A percentile compares a stretch with the other conserved stretches of the same genome.
phyloP scores from a whole-genome alignment of 2,797 vertebrate species.

The Myotis vivesi region DNA sequence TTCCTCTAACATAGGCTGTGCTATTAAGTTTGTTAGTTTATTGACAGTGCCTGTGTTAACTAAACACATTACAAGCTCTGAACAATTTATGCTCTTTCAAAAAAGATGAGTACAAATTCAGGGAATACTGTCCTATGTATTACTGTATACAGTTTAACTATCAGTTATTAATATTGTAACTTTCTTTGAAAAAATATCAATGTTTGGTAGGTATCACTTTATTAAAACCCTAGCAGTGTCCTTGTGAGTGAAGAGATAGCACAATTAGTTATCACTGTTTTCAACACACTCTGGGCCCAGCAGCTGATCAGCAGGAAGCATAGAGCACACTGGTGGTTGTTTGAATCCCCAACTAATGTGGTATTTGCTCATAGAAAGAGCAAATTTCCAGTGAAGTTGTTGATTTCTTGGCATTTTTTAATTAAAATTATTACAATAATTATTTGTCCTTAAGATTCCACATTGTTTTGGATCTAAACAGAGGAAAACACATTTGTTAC shows the following conservation, averaged over 20 bases:
- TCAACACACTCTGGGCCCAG: neutral
- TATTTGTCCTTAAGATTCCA: neutral
- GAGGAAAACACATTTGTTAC: neutral
- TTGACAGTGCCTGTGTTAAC: neutral
- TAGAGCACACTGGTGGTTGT: neutral
- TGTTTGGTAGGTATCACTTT: neutral
- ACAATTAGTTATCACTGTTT: slow-evolving; percentile 26
- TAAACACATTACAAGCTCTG: neutral
- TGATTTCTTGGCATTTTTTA: slow-evolving; percentile 28
- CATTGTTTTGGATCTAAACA: slow-evolving; percentile 5
- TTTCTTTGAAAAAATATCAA: slow-evolving; percentile 18
- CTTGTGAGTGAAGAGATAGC: slow-evolving; percentile 4
- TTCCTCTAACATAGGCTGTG: neutral
- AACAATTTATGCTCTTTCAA: neutral
- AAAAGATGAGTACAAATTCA: slow-evolving; percentile 6
- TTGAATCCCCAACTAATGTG: neutral
- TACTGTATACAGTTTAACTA: neutral
- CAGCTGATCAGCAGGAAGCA: neutral
- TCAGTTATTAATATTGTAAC: neutral
- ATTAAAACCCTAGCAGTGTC: neutral
- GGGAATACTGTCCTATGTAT: neutral
- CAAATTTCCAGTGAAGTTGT: slow-evolving; percentile 6
- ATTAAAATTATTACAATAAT: slow-evolving; percentile 31
- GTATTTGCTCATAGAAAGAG: slow-evolving; percentile 3
- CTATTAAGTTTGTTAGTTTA: neutral